Base-by-base conservation (phyloP, 2,888 invertebrate species). In the Hirtodrosophila trivittata region DNA sequence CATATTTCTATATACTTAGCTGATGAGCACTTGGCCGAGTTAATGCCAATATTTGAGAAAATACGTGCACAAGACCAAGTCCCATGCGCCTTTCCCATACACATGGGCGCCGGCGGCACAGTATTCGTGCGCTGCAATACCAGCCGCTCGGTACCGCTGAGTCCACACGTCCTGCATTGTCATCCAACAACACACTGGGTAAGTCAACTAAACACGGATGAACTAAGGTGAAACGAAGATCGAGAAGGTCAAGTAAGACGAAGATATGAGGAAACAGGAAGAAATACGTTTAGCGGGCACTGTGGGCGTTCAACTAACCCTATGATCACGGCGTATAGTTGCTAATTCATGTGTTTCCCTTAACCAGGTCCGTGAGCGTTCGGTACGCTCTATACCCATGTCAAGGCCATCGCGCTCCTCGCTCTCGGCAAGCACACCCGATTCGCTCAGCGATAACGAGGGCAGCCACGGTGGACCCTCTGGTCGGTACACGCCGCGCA, bases 11-110 rank as follows among this genome's bases (percentile, higher is more conserved):
- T 45, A 57, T 57, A 51, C 33, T 38, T 86, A 97, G 97, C 97
- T 92, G 96, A 97, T 93, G 97, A 97, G 94, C 96, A 97, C 93
- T 94, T 97, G 95, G 96, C 94, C 93, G 96, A 97, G 93, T 94
- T 97, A 94, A 96, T 95, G 95, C 97, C 97, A 90, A 97, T 97
- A 92, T 97, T 97, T 94, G 97, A 97, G 93, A 95, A 95, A 92
- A 94, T 97, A 91, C 94, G 97, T 91, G 96, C 96, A 91, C 95
- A 95, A 91, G 96, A 97, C 92, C 96, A 96, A 92, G 94, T 96
- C 88, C 96, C 96, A 91, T 96, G 96, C 92, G 96, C 96, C 90
- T 97, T 96, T 92, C 96, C 96, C 89, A 94, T 96, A 92, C 96
- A 96, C 92, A 95, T 96, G 94, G 94, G 93, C 77, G 94, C 91